These are phyloP conservation scores for Nomada lathburiana DNA, from an alignment of 2,888 invertebrate species.

Conservation along the genomic window DNA sequence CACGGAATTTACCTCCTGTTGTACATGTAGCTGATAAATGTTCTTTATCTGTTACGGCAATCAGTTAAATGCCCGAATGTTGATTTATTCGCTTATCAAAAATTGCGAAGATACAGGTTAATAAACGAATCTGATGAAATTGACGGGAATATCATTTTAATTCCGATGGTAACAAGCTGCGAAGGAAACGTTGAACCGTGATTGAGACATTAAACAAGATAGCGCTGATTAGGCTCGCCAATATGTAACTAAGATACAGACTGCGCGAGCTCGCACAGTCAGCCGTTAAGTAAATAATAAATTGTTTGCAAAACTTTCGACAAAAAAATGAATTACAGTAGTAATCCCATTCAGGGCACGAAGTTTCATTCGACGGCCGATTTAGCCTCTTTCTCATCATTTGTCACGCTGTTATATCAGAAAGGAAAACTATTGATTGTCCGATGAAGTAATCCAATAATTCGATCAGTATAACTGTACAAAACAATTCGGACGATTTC, in stretches of 20 bases:
- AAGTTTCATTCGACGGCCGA: too few relatives aligned
- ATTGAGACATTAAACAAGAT: slow-evolving; percentile 46
- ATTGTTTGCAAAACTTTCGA: not conserved
- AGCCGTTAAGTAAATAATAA: not conserved
- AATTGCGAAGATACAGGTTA: not conserved
- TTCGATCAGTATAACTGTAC: too few relatives aligned
- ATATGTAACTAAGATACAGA: slow-evolving; percentile 40
- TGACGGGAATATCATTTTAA: slow-evolving; percentile 6
- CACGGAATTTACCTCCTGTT: not conserved
- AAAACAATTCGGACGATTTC: too few relatives aligned
- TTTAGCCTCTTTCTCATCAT: too few relatives aligned
- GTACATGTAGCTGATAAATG: not conserved
- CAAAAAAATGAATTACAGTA: not conserved
- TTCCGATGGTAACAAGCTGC: slow-evolving; percentile 9
- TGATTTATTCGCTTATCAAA: not conserved
- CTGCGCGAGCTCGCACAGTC: slow-evolving; percentile 19
- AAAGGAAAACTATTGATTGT: too few relatives aligned
- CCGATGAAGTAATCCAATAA: too few relatives aligned
- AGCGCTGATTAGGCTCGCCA: slow-evolving; percentile 33
- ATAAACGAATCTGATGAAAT: not conserved
- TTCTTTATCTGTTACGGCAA: not conserved
- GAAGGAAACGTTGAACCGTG: slow-evolving; percentile 34
- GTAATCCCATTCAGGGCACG: too few relatives aligned
- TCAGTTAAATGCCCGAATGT: not conserved
- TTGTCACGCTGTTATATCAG: too few relatives aligned